Base-by-base conservation (phyloP, 1,140 invertebrate genomes). In the Drosophila kikkawai region DNA sequence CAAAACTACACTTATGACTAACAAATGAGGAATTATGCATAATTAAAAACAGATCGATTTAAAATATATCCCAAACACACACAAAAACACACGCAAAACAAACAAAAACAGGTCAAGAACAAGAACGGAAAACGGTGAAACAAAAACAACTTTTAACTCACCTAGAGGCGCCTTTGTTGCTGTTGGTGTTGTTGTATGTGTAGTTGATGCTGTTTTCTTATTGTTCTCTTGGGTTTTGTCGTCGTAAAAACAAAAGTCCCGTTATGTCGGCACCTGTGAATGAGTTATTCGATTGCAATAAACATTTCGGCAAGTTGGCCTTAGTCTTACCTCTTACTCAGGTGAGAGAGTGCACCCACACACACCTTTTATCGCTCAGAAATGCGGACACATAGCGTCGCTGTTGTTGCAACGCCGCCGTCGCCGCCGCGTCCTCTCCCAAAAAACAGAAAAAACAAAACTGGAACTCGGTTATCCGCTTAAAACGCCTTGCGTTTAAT, bases 321-420 rank as follows among this genome's bases (percentile, higher is more conserved):
- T 37, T 68, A 55, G 29, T 36, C 26, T 34, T 64, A 45, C 34
- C 47, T 63, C 19, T 19, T 19, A 37, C 48, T 53, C 67, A 67
- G 32, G 32, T 37, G 39, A 36, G 60, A 51, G 59, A 66, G 51
- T 37, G 39, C 44, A 71, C 39, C 45, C 32, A 44, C 67, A 45
- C 67, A 45, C 48, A 13, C 65, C 42, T 67, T 67, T 70, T 68
- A 44, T 70, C 64, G 67, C 48, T 58, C 37, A 61, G 39, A 79
- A 86, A 82, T 86, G 82, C 79, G 67, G 69, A 85, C 77, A 83
- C 79, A 82, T 75, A 88, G 83, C 77, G 84, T 87, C 80, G 68
- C 55, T 76, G 67, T 61, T 53, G 55, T 50, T 68, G 80, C 55
- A 74, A 68, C 75, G 77, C 83, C 36, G 48, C 48, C 26, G 50